phyloP scores from a whole-genome alignment of 2,888 invertebrate genomes.

The Fragum sueziense region DNA sequence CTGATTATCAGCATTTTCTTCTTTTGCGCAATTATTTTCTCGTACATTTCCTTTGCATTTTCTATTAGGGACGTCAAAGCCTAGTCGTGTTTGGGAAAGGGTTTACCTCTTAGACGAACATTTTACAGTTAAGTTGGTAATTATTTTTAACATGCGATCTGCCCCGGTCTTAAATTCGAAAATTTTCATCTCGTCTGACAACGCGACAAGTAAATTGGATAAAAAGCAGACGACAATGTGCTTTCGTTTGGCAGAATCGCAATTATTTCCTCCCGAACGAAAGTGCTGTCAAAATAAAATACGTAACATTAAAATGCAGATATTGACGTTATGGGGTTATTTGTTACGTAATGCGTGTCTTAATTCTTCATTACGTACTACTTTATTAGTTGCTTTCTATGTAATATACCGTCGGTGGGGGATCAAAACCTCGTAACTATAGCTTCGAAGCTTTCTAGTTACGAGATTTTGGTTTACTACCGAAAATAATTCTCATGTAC shows the following conservation, averaged over 20 bases:
- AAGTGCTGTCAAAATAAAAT: conserved; percentile 19
- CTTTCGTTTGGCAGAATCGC: conserved; percentile 13
- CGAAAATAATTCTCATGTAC: no score
- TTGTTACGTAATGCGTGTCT: background rate
- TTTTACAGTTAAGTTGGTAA: conserved; percentile 6
- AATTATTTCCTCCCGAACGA: conserved; percentile 10
- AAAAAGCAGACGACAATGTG: conserved; percentile 12
- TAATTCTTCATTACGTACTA: background rate
- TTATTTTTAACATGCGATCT: conserved; percentile 14
- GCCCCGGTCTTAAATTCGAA: background rate
- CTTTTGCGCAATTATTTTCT: no score
- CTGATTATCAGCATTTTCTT: no score
- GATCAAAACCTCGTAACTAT: no score
- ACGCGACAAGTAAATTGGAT: conserved; percentile 15
- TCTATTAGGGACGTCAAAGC: no score
- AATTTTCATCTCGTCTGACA: conserved; percentile 18
- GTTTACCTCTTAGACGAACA: no score
- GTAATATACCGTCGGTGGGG: no score
- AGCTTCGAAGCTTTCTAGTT: no score
- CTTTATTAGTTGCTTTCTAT: background rate
- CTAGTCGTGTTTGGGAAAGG: no score
- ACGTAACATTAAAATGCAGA: conserved; percentile 14
- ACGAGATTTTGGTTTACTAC: no score
- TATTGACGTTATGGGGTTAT: background rate
- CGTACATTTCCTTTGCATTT: no score